These are phyloP conservation scores for Calliphora vicina DNA, from an alignment of 1,140 invertebrate genomes.

Conservation along the genomic window DNA sequence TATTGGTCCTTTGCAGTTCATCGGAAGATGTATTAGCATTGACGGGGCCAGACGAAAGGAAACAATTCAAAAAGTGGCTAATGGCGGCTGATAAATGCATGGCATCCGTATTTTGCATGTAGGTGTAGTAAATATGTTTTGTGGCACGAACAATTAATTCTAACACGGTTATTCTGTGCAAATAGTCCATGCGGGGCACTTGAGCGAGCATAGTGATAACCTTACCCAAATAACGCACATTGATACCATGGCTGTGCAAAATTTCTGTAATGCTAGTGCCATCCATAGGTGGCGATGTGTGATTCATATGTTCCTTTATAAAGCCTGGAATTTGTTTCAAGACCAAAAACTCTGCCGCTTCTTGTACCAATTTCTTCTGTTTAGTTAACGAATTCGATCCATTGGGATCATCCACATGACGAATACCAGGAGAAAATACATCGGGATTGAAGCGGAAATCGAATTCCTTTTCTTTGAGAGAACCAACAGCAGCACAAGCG, in stretches of 20 bases:
- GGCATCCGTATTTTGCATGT: conserved; percentile 89
- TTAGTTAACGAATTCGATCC: conserved; percentile 71
- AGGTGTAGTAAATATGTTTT: conserved; percentile 93
- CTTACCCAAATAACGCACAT: conserved; percentile 92
- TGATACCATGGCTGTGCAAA: conserved; percentile 93
- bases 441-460: conserved; percentile 98
- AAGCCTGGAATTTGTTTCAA: conserved; percentile 93
- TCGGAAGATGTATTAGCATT: conserved; percentile 66
- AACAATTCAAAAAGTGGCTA: conserved; percentile 95
- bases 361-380: conserved; percentile 89
- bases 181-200: conserved; percentile 84
- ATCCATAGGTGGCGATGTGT: conserved; percentile 93
- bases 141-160: conserved; percentile 88
- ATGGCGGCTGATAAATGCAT: conserved; percentile 89
- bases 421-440: conserved; percentile 93
- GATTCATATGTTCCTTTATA: conserved; percentile 91
- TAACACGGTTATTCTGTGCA: conserved; percentile 84
- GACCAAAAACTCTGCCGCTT: conserved; percentile 94
- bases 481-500: conserved; percentile 89
- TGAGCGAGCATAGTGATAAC: conserved; percentile 80
- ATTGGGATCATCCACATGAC: conserved; percentile 78
- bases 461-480: conserved; percentile 92
- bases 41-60: conserved; percentile 79
- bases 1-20: conserved; percentile 68
- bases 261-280: conserved; percentile 93